These are phyloP conservation scores for Platanista minor DNA, from an alignment of 2,113 vertebrate species.

Conservation along the genomic window DNA sequence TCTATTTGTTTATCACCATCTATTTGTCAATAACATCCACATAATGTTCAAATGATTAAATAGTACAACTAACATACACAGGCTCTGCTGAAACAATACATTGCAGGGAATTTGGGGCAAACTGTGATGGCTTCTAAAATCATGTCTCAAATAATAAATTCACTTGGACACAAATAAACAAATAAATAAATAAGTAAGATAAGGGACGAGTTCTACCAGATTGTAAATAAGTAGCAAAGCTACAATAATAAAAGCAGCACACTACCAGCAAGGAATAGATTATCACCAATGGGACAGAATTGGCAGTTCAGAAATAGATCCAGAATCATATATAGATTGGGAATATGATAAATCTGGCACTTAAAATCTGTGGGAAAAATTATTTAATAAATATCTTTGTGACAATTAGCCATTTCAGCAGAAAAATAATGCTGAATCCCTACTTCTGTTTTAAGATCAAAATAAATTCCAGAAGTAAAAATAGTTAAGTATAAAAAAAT, in stretches of 20 bases:
- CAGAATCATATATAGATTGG: background rate
- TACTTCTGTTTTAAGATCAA: background rate
- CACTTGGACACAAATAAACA: background rate
- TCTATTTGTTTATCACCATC: background rate
- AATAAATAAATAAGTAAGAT: too few relatives aligned
- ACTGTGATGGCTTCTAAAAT: conserved; percentile 12
- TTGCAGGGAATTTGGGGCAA: conserved; percentile 48
- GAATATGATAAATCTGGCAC: background rate
- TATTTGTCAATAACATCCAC: background rate
- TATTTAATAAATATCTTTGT: conserved; percentile 3
- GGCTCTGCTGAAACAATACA: conserved; percentile 19
- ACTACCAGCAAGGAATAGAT: background rate
- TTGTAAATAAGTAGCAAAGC: background rate
- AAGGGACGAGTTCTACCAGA: background rate
- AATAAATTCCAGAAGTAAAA: background rate
- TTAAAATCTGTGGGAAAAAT: background rate
- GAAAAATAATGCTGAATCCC: background rate
- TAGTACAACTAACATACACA: background rate
- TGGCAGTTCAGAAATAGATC: background rate
- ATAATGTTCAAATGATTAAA: background rate
- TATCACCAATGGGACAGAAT: background rate
- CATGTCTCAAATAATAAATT: background rate
- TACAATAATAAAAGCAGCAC: background rate
- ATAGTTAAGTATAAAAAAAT: background rate
- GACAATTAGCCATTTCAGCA: background rate